Evolutionary conservation across 2,888 invertebrate genomes (phyloP).

Genomic region (Leptinotarsa haldemani): DNA sequence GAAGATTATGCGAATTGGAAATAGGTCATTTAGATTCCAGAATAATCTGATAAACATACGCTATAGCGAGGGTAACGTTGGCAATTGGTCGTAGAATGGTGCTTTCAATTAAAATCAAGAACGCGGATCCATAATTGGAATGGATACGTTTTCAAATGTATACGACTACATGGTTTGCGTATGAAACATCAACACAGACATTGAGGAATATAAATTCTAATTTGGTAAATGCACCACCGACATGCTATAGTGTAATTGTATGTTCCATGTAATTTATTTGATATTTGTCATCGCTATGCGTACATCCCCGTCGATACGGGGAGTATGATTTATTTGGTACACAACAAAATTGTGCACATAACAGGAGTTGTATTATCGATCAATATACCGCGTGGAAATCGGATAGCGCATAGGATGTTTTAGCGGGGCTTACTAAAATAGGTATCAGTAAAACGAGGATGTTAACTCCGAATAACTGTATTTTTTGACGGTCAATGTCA

Average conservation of each 20-base stretch:
- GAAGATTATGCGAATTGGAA: too few species aligned
- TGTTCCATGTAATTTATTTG: slow-evolving; percentile 45
- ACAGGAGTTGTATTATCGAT: neutral
- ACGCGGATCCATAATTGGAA: neutral
- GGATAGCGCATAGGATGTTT: too few species aligned
- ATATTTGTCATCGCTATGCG: slow-evolving; percentile 43
- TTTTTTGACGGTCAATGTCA: too few species aligned
- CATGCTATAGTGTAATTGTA: slow-evolving; percentile 39
- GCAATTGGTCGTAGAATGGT: neutral
- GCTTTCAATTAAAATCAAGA: slow-evolving; percentile 1
- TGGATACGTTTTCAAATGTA: neutral
- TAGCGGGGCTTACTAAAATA: too few species aligned
- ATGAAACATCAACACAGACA: slow-evolving; percentile 3
- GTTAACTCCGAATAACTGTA: too few species aligned
- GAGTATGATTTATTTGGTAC: slow-evolving; percentile 14
- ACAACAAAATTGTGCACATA: neutral
- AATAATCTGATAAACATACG: neutral
- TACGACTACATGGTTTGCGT: neutral
- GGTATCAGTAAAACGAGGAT: too few species aligned
- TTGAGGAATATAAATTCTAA: slow-evolving; percentile 32
- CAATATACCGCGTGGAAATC: too few species aligned
- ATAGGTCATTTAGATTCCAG: too few species aligned
- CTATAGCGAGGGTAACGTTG: neutral
- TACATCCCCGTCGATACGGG: slow-evolving; percentile 15
- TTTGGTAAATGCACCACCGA: slow-evolving; percentile 36